Percentiles rank a stretch among this genome's conserved stretches.
These are phyloP conservation scores for Hydrocynus forskahlii DNA, from an alignment of 2,797 vertebrate species.

Conservation along the genomic window DNA sequence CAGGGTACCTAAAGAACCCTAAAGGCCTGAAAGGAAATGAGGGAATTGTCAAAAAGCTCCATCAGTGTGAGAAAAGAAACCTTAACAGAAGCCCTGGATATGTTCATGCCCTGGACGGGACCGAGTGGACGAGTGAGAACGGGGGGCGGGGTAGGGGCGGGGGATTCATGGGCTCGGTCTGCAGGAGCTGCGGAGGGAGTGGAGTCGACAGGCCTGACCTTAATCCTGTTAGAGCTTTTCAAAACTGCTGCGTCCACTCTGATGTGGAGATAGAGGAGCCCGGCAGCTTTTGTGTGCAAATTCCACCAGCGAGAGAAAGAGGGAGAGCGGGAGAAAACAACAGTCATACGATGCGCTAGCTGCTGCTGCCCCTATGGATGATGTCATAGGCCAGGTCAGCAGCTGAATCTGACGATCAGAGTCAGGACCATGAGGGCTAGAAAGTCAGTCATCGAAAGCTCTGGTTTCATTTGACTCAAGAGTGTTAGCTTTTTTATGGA, in stretches of 20 bases:
- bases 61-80: neutral
- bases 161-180: too few species aligned
- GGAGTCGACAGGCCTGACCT: slow-evolving; percentile 75
- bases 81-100: neutral
- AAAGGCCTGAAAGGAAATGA: neutral
- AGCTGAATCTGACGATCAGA: neutral
- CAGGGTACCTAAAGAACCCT: neutral
- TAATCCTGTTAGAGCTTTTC: slow-evolving; percentile 84
- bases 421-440: neutral
- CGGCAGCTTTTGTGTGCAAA: slow-evolving; percentile 78
- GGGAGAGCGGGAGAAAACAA: slow-evolving; percentile 61
- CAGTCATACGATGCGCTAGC: neutral
- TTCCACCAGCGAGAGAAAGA: slow-evolving; percentile 66
- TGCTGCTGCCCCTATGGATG: neutral
- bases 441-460: neutral
- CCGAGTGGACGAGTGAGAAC: neutral
- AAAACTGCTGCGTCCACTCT: slow-evolving; percentile 83
- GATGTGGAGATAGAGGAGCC: slow-evolving; percentile 78
- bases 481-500: neutral
- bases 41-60: neutral
- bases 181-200: slow-evolving; percentile 25
- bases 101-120: neutral
- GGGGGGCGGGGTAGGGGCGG: neutral
- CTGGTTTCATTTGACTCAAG: neutral
- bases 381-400: slow-evolving; percentile 36